Conservation (phyloP, 2,797 vertebrate species). For the Crenuchus spilurus region DNA sequence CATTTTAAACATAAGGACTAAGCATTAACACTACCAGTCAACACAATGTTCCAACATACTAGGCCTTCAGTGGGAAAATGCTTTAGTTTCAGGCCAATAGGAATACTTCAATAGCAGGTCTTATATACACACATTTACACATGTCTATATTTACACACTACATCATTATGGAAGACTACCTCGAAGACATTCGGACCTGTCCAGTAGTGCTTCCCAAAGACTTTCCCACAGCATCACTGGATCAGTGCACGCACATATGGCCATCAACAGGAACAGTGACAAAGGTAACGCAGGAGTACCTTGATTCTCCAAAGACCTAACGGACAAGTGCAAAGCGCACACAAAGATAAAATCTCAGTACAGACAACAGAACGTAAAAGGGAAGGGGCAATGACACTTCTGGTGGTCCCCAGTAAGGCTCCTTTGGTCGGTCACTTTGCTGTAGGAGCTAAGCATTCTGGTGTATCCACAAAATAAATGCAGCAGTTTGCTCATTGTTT, state of each 20-base stretch:
- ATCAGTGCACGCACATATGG: neutral
- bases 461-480: too few relatives aligned
- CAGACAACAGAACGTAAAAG: slow-evolving; percentile 17
- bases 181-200: slow-evolving; percentile 15
- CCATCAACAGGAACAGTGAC: neutral
- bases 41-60: slow-evolving; percentile 9
- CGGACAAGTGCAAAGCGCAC: neutral
- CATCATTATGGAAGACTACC: slow-evolving; percentile 35
- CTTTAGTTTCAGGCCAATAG: slow-evolving; percentile 15
- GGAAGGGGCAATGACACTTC: slow-evolving; percentile 4
- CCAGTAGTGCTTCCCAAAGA: slow-evolving; percentile 8
- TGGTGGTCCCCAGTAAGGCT: slow-evolving; percentile 27
- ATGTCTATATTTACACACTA: slow-evolving; percentile 33
- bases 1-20: neutral
- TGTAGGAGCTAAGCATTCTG: too few relatives aligned
- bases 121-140: slow-evolving; percentile 38
- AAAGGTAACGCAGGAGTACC: neutral
- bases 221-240: neutral
- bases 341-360: neutral
- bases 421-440: slow-evolving; percentile 9
- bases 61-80: neutral
- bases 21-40: slow-evolving; percentile 7
- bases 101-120: slow-evolving; percentile 41
- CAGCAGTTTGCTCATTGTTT: too few relatives aligned
- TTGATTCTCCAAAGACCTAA: neutral